Percentiles rank a stretch among this genome's conserved stretches.
These are phyloP conservation scores for Parus major DNA, from an alignment of 2,113 vertebrate species.

Conservation along the genomic window DNA sequence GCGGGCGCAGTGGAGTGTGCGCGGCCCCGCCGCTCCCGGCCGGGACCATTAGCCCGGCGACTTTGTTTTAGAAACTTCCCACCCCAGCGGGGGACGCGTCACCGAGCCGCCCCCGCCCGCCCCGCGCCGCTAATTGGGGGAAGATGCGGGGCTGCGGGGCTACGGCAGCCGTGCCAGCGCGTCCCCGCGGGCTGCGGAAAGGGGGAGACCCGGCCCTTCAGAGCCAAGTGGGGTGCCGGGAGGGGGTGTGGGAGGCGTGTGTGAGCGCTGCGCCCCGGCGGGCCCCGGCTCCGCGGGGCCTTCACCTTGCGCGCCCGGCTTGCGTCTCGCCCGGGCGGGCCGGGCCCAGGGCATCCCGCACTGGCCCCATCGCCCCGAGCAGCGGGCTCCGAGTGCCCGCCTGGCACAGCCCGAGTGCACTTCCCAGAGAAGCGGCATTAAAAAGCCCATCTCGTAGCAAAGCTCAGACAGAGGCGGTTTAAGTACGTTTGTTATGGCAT, in stretches of 20 bases:
- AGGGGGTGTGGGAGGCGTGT: not conserved
- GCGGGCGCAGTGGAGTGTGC: constrained; percentile 88
- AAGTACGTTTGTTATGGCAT: not conserved
- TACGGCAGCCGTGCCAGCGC: not conserved
- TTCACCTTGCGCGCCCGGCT: not conserved
- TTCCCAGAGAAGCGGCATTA: not conserved
- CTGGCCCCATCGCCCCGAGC: not conserved
- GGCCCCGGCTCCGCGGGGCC: too few species aligned
- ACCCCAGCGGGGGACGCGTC: constrained; percentile 81
- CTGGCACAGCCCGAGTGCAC: not conserved
- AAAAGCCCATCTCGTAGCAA: not conserved
- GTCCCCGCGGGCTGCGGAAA: not conserved
- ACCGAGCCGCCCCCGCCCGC: constrained; percentile 64
- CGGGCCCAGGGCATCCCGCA: not conserved
- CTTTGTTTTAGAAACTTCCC: constrained; percentile 74
- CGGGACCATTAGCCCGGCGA: constrained; percentile 76
- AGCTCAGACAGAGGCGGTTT: not conserved
- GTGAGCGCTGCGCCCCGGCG: too few species aligned
- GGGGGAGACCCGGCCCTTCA: not conserved
- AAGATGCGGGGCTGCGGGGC: not conserved
- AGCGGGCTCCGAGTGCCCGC: not conserved
- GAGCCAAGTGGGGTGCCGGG: not conserved
- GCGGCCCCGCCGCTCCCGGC: constrained; percentile 77
- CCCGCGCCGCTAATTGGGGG: constrained; percentile 18
- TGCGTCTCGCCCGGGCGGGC: too few species aligned